phyloP scores from a whole-genome alignment of 2,113 vertebrate species.

The Syrmaticus mikado region DNA sequence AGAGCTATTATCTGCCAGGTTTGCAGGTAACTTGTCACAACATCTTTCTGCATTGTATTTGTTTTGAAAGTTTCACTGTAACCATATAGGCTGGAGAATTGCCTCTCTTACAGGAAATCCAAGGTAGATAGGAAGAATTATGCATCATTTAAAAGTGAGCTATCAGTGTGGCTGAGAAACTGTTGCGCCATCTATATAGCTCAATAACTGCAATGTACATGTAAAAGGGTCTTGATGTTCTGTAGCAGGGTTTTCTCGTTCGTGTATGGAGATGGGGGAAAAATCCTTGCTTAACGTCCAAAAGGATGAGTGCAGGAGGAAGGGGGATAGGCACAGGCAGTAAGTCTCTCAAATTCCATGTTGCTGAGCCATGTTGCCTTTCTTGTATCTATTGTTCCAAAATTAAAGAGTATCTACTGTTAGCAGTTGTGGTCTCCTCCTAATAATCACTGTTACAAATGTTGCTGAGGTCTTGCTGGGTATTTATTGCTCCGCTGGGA shows the following conservation, averaged over 20 bases:
- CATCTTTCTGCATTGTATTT: constrained; percentile 14
- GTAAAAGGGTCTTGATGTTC: background rate
- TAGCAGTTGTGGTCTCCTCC: constrained; percentile 34
- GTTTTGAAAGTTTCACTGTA: constrained; percentile 23
- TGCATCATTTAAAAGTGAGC: background rate
- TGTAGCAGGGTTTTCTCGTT: background rate
- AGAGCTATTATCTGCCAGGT: constrained; percentile 25
- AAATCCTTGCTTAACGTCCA: background rate
- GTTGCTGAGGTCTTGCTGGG: constrained; percentile 13
- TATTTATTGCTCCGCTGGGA: constrained; percentile 42
- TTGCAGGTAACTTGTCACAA: constrained; percentile 55
- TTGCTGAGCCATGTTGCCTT: background rate
- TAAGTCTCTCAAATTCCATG: background rate
- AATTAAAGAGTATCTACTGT: constrained; percentile 34
- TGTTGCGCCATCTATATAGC: background rate
- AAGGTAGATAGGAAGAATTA: background rate
- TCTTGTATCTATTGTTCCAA: constrained; percentile 34
- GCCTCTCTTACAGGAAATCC: background rate
- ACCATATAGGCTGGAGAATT: background rate
- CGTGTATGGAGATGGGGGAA: background rate
- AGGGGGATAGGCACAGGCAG: background rate
- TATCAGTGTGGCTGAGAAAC: background rate
- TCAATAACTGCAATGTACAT: accelerated
- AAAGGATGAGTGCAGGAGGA: background rate
- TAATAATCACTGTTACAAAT: background rate